Base-by-base conservation (phyloP, 2,797 vertebrate genomes). In the Anguilla pacifica region DNA sequence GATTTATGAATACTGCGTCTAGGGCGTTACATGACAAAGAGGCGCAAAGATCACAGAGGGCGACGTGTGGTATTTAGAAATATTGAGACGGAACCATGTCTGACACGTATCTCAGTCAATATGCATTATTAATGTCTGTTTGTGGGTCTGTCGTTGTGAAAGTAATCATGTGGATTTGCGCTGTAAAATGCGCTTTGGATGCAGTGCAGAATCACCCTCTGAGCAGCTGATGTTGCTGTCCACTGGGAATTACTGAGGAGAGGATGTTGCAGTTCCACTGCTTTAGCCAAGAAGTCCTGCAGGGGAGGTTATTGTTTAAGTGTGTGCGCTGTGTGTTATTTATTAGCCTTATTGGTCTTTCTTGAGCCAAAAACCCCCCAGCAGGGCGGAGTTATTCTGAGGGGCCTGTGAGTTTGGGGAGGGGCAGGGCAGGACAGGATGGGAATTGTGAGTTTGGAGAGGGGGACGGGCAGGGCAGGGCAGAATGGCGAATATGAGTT, bases 1-100 rank as follows among this genome's bases (percentile, higher is more conserved):
- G 39, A 49, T 81, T 81, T 81, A 81, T 81, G 77, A 46, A 81
- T 49, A 81, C 77, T 81, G 39, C 35, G 4, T 79, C 35, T 72
- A 6, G 77, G 39, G 77, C 39, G 17, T 81, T 49, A 46, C 19
- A 7, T 9, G 39, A 4, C 3, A 64, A 64, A 4, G 43, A 43
- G 0, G 1, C 17, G 19, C 6, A 25, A 9, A 81, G 39, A 46
- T 25, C 39, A 79, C 39, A n/a, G 2, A 43, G 43, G 17, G 43
- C 22, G 10, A 11, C 72, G 19, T 46, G 22, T 72, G 11, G 0
- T 46, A 22, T 46, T 22, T 6, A 79, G 74, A 79, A 43, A 79
- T 49, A 35, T 17, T 35, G 39, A 19, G 17, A 28, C 10, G 17
- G 39, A 81, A 46, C 43, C 39, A 49, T 11, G 49, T 81, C 43